Evolutionary conservation across 2,888 invertebrate genomes (phyloP), one percentile per base, ranked within the genome.

Genomic region (Diploptera punctata): DNA sequence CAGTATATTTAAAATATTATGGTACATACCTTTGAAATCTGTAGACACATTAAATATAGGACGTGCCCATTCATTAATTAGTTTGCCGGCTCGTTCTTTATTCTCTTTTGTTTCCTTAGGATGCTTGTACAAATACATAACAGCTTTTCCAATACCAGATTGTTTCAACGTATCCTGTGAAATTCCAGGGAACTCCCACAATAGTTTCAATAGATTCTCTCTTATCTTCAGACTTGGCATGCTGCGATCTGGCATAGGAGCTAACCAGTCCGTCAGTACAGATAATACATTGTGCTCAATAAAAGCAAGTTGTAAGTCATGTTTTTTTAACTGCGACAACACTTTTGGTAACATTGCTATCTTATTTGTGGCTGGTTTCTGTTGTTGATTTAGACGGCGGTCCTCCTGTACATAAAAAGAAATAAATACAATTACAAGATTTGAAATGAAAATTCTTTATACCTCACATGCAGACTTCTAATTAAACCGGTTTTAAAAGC

Each of bases 111-210:
- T 94, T 86, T 99, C 99, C 82, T 93, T 94, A 0, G 99, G 99
- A 83, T 99, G 99, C 83, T 99, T 99, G 84, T 97, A 99, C 68
- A 99, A 87, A 85, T 99, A 98, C 99, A 99, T 99, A 1, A 99
- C 96, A 52, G 99, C 99, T 85, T 99, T 99, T 71, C 99, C 99
- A 77, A 99, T 96, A 29, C 98, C 98, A 7, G 98, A 97, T 81
- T 95, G 95, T 82, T 98, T 98, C 77, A 99, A 86, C 72, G 94
- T 91, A 52, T 92, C 89, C 82, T 95, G 94, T 82, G 95, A 95
- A 73, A 97, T 91, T 29, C 90, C 87, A 33, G 97, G 97, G 84
- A 98, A 97, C 92, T 94, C 94, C 79, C 87, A 86, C 52, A 95
- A 84, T 76, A 95, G 84, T 82, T 90, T 91, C 49, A 99, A 86